Percentiles rank a stretch among this genome's conserved stretches.
These are phyloP conservation scores for Phoxinus phoxinus DNA, from an alignment of 2,113 vertebrate genomes.

Conservation along the genomic window DNA sequence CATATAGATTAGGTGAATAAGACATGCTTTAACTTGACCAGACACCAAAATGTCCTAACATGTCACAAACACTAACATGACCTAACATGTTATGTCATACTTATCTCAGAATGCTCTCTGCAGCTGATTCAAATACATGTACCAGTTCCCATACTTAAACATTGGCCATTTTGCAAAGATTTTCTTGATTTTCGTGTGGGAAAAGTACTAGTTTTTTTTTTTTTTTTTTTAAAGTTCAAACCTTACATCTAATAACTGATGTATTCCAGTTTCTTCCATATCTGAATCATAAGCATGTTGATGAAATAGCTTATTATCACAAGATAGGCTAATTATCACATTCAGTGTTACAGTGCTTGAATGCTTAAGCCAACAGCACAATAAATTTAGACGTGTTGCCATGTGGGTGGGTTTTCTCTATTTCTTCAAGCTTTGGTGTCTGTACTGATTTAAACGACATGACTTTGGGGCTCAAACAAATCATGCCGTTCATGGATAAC, in stretches of 20 bases:
- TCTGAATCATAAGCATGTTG: background rate
- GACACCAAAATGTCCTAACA: conserved; percentile 53
- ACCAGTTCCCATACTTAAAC: background rate
- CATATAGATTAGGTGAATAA: conserved; percentile 16
- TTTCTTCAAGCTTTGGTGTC: conserved; percentile 27
- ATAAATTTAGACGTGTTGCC: conserved; percentile 22
- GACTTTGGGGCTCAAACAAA: background rate
- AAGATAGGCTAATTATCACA: background rate
- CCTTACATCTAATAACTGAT: background rate
- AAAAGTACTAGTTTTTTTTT: background rate
- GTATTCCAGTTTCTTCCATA: background rate
- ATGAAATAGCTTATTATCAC: background rate
- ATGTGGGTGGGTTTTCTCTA: conserved; percentile 28
- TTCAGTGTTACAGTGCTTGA: background rate
- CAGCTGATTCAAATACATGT: background rate
- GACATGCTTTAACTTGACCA: conserved; percentile 51
- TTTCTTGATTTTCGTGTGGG: background rate
- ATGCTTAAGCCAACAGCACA: conserved; percentile 30
- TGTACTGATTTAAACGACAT: conserved; percentile 5
- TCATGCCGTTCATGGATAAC: background rate
- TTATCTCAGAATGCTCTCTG: background rate
- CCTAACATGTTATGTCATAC: background rate
- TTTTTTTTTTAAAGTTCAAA: background rate
- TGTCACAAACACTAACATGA: conserved; percentile 32
- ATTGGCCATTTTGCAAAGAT: background rate